A percentile compares a stretch with the other conserved stretches of the same genome.
Evolutionary conservation across 1,140 invertebrate genomes (phyloP).

Genomic region (Tetramorium alpestre): DNA sequence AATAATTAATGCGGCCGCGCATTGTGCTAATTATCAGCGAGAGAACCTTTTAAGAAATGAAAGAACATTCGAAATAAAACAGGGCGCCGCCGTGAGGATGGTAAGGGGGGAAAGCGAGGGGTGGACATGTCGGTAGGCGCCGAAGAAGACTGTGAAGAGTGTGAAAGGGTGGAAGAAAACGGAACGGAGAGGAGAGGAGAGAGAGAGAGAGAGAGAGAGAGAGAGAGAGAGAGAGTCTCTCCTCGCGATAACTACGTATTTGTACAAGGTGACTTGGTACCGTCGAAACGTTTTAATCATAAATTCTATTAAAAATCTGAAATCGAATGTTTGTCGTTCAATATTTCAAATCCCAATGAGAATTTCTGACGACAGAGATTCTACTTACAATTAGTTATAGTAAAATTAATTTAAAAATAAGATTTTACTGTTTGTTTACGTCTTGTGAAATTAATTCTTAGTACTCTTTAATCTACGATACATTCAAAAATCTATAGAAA

Average conservation of each 20-base stretch:
- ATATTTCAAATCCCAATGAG: neutral
- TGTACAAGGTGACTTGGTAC: neutral
- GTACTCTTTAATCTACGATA: neutral
- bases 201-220: too few species aligned
- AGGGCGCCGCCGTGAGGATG: conserved; percentile 71
- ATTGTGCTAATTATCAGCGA: conserved; percentile 86
- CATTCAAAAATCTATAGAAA: neutral
- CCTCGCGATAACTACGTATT: conserved; percentile 26
- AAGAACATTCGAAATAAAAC: conserved; percentile 86
- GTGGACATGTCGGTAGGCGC: conserved; percentile 14
- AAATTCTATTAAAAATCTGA: neutral
- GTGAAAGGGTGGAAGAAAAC: neutral
- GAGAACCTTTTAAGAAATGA: conserved; percentile 88
- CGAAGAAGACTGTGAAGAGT: conserved; percentile 12
- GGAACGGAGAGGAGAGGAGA: neutral
- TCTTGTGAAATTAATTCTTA: neutral
- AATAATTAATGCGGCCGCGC: conserved; percentile 87
- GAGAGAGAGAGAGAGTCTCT: conserved; percentile 19
- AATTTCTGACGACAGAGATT: neutral
- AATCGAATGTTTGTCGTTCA: neutral
- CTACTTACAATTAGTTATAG: too few species aligned
- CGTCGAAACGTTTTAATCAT: neutral
- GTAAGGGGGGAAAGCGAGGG: conserved; percentile 6
- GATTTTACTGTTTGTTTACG: neutral
- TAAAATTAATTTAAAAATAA: neutral